Conservation (phyloP, 2,113 vertebrate species). For the Spizaetus ornatus region DNA sequence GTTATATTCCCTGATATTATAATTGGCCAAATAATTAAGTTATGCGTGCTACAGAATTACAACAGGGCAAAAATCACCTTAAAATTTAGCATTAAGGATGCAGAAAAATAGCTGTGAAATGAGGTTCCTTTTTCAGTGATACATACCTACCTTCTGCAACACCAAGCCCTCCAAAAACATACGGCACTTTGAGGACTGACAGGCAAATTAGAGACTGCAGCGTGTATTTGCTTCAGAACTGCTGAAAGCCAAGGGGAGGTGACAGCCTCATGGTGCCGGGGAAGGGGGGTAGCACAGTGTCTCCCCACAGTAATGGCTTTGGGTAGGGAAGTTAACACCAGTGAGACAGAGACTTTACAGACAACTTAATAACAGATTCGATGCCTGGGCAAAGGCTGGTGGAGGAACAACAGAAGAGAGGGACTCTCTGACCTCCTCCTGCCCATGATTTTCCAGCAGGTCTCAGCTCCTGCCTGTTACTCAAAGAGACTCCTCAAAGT, state of each 20-base stretch:
- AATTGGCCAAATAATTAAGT: slow-evolving; percentile 52
- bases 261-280: neutral
- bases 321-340: neutral
- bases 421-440: neutral
- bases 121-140: neutral
- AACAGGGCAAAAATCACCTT: neutral
- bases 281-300: neutral
- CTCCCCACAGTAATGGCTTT: neutral
- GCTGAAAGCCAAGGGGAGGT: neutral
- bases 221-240: neutral
- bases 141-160: neutral
- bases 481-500: neutral
- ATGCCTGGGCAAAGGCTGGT: neutral
- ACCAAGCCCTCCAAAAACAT: neutral
- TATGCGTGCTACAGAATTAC: slow-evolving; percentile 16
- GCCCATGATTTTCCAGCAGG: neutral
- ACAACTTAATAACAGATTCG: neutral
- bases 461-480: neutral
- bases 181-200: rapidly evolving
- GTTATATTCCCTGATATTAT: slow-evolving; percentile 30
- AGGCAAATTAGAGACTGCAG: neutral
- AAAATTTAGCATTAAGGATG: slow-evolving; percentile 20
- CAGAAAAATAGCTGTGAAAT: neutral
- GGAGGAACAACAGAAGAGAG: neutral
- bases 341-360: neutral